Base-by-base conservation (phyloP, 2,888 invertebrate genomes). In the Psylliodes chrysocephalus region DNA sequence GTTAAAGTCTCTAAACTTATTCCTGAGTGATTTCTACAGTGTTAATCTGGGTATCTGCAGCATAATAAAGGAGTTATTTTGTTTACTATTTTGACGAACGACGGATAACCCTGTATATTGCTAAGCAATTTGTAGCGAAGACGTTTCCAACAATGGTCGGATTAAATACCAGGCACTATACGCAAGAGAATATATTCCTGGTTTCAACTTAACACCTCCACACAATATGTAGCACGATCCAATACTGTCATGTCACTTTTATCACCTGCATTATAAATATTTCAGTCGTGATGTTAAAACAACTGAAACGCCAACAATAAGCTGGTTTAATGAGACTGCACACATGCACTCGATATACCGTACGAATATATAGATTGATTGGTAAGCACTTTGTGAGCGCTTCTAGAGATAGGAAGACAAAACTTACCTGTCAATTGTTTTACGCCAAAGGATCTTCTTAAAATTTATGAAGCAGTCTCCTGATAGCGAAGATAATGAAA, bases 291-390 rank as follows among this genome's bases (percentile, higher is more conserved):
- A 62, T 51, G 19, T 44, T 56, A 56, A 38, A 62, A 49, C 56
- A 42, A 40, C 51, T 56, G 51, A 42, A 62, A 62, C 15, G 51
- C 33, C 47, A 62, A 62, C 62, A 56, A 62, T 62, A 40, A 55
- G 42, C 49, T 40, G 14, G 51, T 12, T 28, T 42, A 62, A 55
- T 56, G 42, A 62, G 62, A 44, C 44, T 55, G 28, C 56, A 51
- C 56, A 51, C 49, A 42, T 62, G 51, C 42, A 62, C 22, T 19
- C 56, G 51, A 62, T 62, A 14, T 46, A 53, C n/a, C n/a, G n/a
- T n/a, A n/a, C n/a, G n/a, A n/a, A n/a, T 53, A 35, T 42, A 44
- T 33, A 46, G 8, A 22, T 15, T 53, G 60, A 60, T 44, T 53
- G 53, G 53, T 53, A 30, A 35, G 44, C 60, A 35, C 35, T 35